Base-by-base conservation (phyloP, 2,888 invertebrate genomes). In the Thymelicus sylvestris region DNA sequence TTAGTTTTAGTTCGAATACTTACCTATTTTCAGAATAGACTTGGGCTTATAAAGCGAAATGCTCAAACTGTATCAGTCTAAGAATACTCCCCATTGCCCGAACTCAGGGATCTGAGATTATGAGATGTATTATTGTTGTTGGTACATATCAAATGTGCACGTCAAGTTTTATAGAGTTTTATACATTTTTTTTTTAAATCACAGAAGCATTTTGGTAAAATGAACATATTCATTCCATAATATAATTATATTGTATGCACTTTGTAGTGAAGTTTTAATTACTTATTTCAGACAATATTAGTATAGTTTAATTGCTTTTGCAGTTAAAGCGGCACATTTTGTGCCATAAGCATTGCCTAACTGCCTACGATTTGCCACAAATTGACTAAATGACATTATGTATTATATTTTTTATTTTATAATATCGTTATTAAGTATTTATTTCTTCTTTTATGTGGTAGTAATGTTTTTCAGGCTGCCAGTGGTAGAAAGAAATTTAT, bases 341-440 rank as follows among this genome's bases (percentile, higher is more conserved):
- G 75, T 80, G 83, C 84, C 84, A 80, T 84, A 79, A 76, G 75
- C 75, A 74, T 81, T 80, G 80, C 80, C 80, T 80, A 77, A 78
- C 79, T 77, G 80, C 79, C 81, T 78, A 50, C 24, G n/a, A 59
- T 69, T 83, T 81, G 83, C 83, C 83, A 83, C 79, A 66, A 74
- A 73, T 75, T 74, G 59, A 69, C 63, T 68, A 59, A 48, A 68
- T 52, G 63, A 66, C 72, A 72, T 71, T 62, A 68, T 70, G 44
- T n/a, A n/a, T n/a, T 41, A n/a, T 15, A 50, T 15, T 39, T 6
- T 19, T 38, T 39, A 39, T 13, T 64, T 15, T 38, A 47, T 63
- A 13, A 24, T 62, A 19, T 52, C 15, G 6, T 19, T 15, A 7
- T 52, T 41, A 13, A 3, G 41, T 55, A 52, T 55, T 41, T 55